A percentile compares a stretch with the other conserved stretches of the same genome.
phyloP scores from a whole-genome alignment of 2,113 vertebrate genomes.

The Vulpes vulpes region DNA sequence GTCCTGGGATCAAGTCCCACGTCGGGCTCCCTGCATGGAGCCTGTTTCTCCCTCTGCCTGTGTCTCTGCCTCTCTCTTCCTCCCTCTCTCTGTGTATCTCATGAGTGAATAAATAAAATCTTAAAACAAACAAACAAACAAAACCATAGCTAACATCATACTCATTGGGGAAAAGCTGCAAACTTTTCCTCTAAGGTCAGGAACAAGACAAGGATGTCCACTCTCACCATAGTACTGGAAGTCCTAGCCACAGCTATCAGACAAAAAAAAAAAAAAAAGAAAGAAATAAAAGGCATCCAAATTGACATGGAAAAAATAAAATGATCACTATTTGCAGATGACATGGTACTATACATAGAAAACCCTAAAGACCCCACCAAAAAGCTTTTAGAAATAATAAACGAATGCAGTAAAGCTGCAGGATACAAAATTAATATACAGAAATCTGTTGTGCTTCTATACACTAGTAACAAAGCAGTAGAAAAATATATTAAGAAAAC shows the following conservation, averaged over 20 bases:
- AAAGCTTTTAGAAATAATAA: not conserved
- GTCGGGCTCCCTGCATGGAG: no score
- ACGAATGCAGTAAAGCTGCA: not conserved
- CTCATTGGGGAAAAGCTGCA: not conserved
- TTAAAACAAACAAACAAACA: not conserved
- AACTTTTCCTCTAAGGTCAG: not conserved
- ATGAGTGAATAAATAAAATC: no score
- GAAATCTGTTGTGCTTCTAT: not conserved
- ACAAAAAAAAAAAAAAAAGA: not conserved
- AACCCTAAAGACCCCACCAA: not conserved
- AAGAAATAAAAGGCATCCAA: not conserved
- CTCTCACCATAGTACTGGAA: not conserved
- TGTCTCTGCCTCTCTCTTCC: no score
- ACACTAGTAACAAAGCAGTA: not conserved
- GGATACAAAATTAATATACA: not conserved
- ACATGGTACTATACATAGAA: not conserved
- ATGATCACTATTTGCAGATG: not conserved
- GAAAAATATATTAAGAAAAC: not conserved
- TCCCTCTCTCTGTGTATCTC: no score
- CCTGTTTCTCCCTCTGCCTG: no score
- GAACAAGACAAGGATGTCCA: not conserved
- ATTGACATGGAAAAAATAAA: not conserved
- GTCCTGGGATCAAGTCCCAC: no score
- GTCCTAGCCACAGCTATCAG: not conserved
- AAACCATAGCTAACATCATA: not conserved